Evolutionary conservation across 2,888 invertebrate genomes (phyloP).

Genomic region (Aradus depressus): DNA sequence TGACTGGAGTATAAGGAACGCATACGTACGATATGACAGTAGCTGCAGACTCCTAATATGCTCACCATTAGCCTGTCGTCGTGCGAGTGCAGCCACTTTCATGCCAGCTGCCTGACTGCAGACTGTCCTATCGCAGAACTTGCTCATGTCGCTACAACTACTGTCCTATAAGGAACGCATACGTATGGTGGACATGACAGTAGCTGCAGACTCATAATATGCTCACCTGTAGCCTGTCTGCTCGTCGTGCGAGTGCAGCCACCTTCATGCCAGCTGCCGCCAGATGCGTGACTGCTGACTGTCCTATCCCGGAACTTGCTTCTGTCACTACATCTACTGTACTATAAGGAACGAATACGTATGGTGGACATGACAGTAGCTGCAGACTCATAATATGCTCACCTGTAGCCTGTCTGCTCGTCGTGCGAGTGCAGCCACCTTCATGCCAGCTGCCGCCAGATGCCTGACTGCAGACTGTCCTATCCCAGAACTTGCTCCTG

Average conservation of each 20-base stretch:
- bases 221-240: constrained; percentile 18
- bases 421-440: constrained; percentile 24
- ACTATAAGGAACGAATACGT: no score
- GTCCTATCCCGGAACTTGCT: constrained; percentile 27
- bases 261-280: constrained; percentile 20
- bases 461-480: constrained; percentile 20
- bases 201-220: no score
- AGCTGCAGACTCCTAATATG: no score
- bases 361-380: no score
- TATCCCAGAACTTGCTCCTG: constrained; percentile 24
- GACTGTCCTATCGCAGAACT: no score
- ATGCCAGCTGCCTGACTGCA: no score
- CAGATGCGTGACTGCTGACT: constrained; percentile 16
- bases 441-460: constrained; percentile 20
- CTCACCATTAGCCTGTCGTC: constrained; percentile 33
- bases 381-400: not conserved
- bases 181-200: no score
- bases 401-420: constrained; percentile 19
- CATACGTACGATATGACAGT: no score
- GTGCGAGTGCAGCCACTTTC: constrained; percentile 43
- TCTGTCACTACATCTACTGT: constrained; percentile 46
- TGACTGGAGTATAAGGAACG: no score
- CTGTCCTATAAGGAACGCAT: no score
- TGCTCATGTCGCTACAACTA: no score
- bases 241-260: constrained; percentile 20